Evolutionary conservation across 2,113 vertebrate genomes (phyloP), one percentile per base, ranked within the genome.

Genomic region (Gorsachius goisagi): DNA sequence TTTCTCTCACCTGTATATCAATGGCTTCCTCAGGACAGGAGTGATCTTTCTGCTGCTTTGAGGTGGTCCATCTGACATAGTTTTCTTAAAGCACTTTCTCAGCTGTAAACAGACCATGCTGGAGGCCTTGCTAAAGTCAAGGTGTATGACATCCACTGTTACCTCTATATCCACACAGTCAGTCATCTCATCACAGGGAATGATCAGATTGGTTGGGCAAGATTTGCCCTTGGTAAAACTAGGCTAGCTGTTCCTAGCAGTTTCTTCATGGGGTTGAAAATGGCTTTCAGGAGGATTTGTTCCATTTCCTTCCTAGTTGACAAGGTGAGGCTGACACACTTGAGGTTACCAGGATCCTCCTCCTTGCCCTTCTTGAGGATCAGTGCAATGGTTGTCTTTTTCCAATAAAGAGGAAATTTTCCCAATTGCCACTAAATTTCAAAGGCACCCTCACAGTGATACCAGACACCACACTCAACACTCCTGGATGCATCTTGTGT

Each of bases 401-500:
- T 44, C 20, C 41, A 44, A 15, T 22, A 39, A 82, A 59, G 23
- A 62, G 6, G 14, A 88, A 73, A 35, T 5, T 77, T 64, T 6
- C 14, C 6, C 32, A 45, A 2, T 33, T 71, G 20, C 4, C 28
- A 39, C 23, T 44, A 8, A 4, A 4, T 71, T 58, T 82, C 17
- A 39, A 52, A 62, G 27, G 47, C 9, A 53, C 15, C 13, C 2
- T 16, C 24, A 41, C 22, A 58, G 32, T 27, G 37, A 78, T 21
- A 71, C 1, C 23, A 60, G 30, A 37, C 5, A 58, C 2, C 5
- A 75, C 1, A 2, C 35, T 44, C 9, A 20, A 16, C 24, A 62
- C 12, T 2, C 1, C 23, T 1, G 1, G 2, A 4, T 21, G 11
- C 11, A 20, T 52, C 9, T 9, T 24, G 5, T 18, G 19, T 73